Evolutionary conservation across 2,797 vertebrate genomes (phyloP), one percentile per base, ranked within the genome.

Genomic region (Hydrophis major): DNA sequence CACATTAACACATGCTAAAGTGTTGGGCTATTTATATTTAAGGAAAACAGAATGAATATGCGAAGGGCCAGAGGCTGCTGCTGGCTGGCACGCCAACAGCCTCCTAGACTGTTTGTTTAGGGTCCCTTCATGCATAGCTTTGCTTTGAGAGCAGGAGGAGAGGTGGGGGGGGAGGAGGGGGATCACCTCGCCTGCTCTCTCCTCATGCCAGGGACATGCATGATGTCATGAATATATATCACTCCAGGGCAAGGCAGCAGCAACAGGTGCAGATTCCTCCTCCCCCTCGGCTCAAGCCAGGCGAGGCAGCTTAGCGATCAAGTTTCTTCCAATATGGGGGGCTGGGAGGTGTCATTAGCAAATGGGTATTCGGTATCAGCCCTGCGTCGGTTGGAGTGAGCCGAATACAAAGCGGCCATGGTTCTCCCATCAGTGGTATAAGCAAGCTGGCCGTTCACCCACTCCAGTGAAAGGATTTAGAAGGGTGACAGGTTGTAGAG

Each of bases 261-360:
- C 61, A 93, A 93, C 93, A 93, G 93, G 93, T 91, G 93, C 69
- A 57, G 28, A 93, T 93, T 93, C 93, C 69, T 89, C 89, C 37
- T 89, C 25, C 89, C 53, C 86, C 28, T 86, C 53, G 0, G 78
- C 78, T 88, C 28, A 66, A 83, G 32, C 87, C 37, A 63, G 47
- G 55, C 42, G 10, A 93, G 57, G 60, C 57, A 86, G 87, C 55
- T 86, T 32, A 86, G 42, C 7, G 74, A 86, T 91, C 90, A 83
- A 16, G 27, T 93, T 57, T 86, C 93, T n/a, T 89, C 87, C 69
- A 93, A 18, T 25, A 27, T 32, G 86, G 89, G 50, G 32, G 93
- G 63, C 59, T 63, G 87, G 69, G 57, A 53, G 69, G 32, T 74
- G 86, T 91, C 89, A 89, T 89, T 61, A 7, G 50, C 57, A 86